Evolutionary conservation across 2,113 vertebrate genomes (phyloP), one percentile per base, ranked within the genome.

Genomic region (Mirounga angustirostris): DNA sequence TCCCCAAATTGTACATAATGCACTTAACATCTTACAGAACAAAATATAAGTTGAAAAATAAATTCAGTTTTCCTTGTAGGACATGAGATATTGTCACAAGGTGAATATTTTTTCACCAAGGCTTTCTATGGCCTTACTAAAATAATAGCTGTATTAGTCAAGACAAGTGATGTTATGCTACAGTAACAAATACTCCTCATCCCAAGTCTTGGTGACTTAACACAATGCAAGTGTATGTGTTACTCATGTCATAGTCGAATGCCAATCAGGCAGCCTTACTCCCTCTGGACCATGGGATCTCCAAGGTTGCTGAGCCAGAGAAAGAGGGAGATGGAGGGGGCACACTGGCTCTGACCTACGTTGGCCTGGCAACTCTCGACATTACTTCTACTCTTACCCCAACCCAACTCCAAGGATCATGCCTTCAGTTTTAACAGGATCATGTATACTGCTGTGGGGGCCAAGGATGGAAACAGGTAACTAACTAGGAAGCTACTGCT

Each of bases 1-100:
- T 46, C 30, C 58, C 52, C 11, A n/a, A 33, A 71, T 82, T 22
- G 36, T 56, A 28, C 13, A 28, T 8, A 28, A 69, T 59, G 5
- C 12, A 81, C 61, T 81, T 96, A 91, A 50, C 43, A 85, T 46
- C 54, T 87, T 76, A 82, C 18, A 78, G 81, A 91, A 84, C n/a
- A 88, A 59, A 89, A 43, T 18, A 43, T 61, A 43, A 7, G 26
- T 30, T 71, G 91, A 43, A 87, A 96, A 88, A 61, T 15, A 59
- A 88, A 58, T 67, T n/a, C 36, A 80, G 4, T 8, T 78, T 61
- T 56, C 18, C 61, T 80, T 30, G 7, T 40, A 73, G 76, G 69
- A 58, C 19, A 24, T 15, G 61, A 94, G n/a, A 59, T 36, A 69
- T 9, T 63, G 10, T 78, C 26, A 33, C 3, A 22, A 56, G 22